A percentile compares a stretch with the other conserved stretches of the same genome.
phyloP scores from a whole-genome alignment of 2,888 invertebrate genomes.

The Leptinotarsa rubiginosa region DNA sequence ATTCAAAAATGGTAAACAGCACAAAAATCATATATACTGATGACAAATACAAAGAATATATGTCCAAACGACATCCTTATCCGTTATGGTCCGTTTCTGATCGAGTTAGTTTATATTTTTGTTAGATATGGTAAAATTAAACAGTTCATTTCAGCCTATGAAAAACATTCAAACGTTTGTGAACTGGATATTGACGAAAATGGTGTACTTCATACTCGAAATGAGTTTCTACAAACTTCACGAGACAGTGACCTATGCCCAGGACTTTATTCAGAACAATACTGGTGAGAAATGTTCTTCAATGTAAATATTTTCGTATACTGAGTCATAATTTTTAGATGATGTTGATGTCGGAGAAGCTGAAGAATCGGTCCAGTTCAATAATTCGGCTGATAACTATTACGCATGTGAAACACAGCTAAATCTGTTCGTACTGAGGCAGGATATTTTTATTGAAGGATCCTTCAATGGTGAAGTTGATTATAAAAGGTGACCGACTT shows the following conservation, averaged over 20 bases:
- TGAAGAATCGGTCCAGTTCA: slow-evolving; percentile 56
- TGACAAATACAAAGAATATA: too few species aligned
- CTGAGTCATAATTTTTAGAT: background rate
- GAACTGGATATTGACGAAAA: slow-evolving; percentile 66
- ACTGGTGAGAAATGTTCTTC: background rate
- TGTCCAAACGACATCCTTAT: too few species aligned
- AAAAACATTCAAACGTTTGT: slow-evolving; percentile 60
- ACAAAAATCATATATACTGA: too few species aligned
- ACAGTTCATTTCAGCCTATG: slow-evolving; percentile 63
- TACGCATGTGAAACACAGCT: slow-evolving; percentile 62
- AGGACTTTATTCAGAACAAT: slow-evolving; percentile 30
- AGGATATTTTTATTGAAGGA: slow-evolving; percentile 52
- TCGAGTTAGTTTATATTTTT: too few species aligned
- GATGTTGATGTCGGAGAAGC: slow-evolving; percentile 53
- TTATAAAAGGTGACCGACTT: slow-evolving; percentile 34
- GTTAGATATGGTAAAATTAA: background rate
- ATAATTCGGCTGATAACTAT: slow-evolving; percentile 55
- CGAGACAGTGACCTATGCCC: slow-evolving; percentile 44
- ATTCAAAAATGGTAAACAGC: too few species aligned
- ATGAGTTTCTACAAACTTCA: slow-evolving; percentile 53
- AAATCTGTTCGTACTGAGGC: slow-evolving; percentile 56
- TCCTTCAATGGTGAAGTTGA: slow-evolving; percentile 52
- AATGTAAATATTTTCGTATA: slow-evolving; percentile 1
- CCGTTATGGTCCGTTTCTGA: too few species aligned
- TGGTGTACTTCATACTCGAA: slow-evolving; percentile 61